phyloP scores from a whole-genome alignment of 2,113 vertebrate species.

The Mastomys natalensis region DNA sequence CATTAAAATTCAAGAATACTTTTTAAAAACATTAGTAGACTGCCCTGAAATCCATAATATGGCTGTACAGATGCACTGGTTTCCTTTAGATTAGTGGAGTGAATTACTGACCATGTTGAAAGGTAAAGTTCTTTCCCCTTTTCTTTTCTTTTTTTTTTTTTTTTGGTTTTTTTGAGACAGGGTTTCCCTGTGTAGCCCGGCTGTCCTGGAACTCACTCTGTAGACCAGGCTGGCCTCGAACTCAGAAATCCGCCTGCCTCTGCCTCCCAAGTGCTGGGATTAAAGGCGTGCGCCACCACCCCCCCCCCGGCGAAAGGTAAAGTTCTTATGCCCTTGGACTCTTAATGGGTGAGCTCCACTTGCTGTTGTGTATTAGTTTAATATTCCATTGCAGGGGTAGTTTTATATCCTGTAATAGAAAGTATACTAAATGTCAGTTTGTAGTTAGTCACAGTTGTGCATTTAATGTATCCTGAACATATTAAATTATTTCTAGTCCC shows the following conservation, averaged over 20 bases:
- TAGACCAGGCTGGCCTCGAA: too few species aligned
- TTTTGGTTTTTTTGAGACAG: too few species aligned
- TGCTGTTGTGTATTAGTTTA: background rate
- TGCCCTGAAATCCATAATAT: too few species aligned
- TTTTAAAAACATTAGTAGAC: background rate
- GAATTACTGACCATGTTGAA: background rate
- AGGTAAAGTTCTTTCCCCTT: background rate
- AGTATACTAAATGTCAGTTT: background rate
- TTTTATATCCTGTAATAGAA: background rate
- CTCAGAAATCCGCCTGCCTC: too few species aligned
- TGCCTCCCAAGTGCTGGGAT: too few species aligned
- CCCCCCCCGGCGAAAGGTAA: too few species aligned
- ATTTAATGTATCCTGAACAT: background rate
- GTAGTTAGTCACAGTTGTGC: background rate
- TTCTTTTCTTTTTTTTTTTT: too few species aligned
- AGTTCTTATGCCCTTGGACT: background rate
- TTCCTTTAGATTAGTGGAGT: background rate
- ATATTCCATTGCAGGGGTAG: background rate
- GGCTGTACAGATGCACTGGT: background rate
- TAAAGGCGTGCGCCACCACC: too few species aligned
- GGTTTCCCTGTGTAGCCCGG: too few species aligned
- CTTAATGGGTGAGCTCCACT: background rate
- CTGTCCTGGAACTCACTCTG: too few species aligned
- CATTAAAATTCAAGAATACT: constrained; percentile 3
- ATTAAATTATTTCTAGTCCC: background rate